Evolutionary conservation across 2,113 vertebrate genomes (phyloP), one percentile per base, ranked within the genome.

Genomic region (Anguilla japonica): DNA sequence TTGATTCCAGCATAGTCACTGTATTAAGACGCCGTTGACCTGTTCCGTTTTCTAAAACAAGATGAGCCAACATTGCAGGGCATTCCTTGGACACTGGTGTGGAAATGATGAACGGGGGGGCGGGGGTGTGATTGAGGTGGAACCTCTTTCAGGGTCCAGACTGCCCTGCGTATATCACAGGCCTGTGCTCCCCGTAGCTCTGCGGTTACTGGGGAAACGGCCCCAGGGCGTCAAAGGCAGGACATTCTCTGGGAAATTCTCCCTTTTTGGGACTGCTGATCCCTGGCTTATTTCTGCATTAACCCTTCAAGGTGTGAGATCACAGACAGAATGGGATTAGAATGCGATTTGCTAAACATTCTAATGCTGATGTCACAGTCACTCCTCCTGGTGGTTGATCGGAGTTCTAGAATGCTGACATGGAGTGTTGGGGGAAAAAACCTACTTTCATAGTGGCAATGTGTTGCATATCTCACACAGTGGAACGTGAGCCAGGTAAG

Each of bases 141-240:
- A 67, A 26, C 22, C 60, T 26, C 18, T 26, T 20, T 67, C 20
- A 26, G 5, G 13, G 50, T 53, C 13, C 9, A 14, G 50, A 53
- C 84, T 85, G 81, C 43, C 46, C 57, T 87, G 86, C 86, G 83
- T 78, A 84, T 87, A 87, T 87, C 80, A 43, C 88, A 85, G n/a
- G 79, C 90, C 88, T 91, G 87, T 90, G 82, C 78, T 40, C 81
- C 60, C 91, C 90, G 89, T 90, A 91, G 90, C 88, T 89, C 83
- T 85, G 81, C 84, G 7, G 84, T 90, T 86, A 85, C 91, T 89
- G 89, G 89, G 86, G 84, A 89, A 89, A 85, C 89, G 88, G 53
- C 83, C 86, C 79, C 34, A 34, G 85, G 86, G 90, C 89, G 84
- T 93, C 91, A 94, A 93, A 92, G 89, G 78, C 56, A 15, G 18